phyloP scores from a whole-genome alignment of 2,888 invertebrate genomes.

The Hirtodrosophila confusa region DNA sequence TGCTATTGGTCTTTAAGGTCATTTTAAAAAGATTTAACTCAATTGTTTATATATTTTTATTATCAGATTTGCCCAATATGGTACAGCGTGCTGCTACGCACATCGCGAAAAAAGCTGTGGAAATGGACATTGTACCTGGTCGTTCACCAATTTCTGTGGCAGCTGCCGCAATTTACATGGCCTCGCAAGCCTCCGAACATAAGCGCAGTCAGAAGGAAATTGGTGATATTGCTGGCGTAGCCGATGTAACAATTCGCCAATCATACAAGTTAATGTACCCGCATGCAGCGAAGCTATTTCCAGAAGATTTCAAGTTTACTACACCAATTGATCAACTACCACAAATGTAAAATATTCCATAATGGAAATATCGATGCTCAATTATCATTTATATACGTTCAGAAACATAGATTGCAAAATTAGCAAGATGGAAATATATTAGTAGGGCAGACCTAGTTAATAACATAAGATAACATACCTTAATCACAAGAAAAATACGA shows the following conservation, averaged over 20 bases:
- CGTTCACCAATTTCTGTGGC: conserved; percentile 99
- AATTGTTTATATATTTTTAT: not conserved
- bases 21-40: too few relatives aligned
- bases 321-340: conserved; percentile 98
- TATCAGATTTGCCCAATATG: conserved; percentile 89
- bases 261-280: conserved; percentile 99
- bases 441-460: conserved; percentile 35
- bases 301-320: conserved; percentile 97
- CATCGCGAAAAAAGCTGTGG: conserved; percentile 98
- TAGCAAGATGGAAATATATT: conserved; percentile 21
- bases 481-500: conserved; percentile 44
- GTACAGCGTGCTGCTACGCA: conserved; percentile 97
- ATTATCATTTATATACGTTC: conserved; percentile 44
- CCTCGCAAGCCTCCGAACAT: conserved; percentile 97
- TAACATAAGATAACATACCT: conserved; percentile 35
- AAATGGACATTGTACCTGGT: conserved; percentile 98
- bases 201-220: conserved; percentile 99
- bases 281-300: conserved; percentile 95
- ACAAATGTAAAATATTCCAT: conserved; percentile 86
- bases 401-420: conserved; percentile 21
- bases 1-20: not conserved
- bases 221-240: conserved; percentile 98
- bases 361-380: conserved; percentile 56
- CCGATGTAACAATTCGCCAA: conserved; percentile 98
- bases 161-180: conserved; percentile 99